Evolutionary conservation across 2,797 vertebrate genomes (phyloP), one percentile per base, ranked within the genome.

Genomic region (Pteronotus mesoamericanus): DNA sequence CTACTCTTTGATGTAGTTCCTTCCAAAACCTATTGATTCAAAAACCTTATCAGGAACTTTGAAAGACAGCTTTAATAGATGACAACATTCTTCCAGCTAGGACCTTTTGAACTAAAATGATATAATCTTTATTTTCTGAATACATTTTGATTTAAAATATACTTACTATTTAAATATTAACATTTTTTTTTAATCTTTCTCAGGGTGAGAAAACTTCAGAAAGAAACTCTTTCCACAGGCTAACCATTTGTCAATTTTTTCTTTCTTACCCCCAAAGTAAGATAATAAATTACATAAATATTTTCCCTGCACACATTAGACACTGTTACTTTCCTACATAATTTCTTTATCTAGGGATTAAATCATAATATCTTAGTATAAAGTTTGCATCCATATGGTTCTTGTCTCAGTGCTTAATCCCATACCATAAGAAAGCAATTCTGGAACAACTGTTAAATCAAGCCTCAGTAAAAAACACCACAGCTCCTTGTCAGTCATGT

Each of bases 51-150:
- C 69, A 72, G 78, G 94, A 85, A 80, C 19, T 94, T 80, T 26
- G 48, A 69, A 37, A 91, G 66, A 64, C 18, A 86, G 4, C 87
- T 53, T 57, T 89, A 74, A 86, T 95, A 95, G 91, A 89, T 83
- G n/a, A 87, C 55, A 93, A 93, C 6, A 59, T 55, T 86, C 42
- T 80, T 88, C 42, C 46, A 83, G 15, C 22, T 34, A 51, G 48
- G 29, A 74, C 69, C 34, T 91, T 97, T 94, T 91, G 42, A 94
- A 84, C 9, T 16, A 95, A 53, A 6, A 91, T 74, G 86, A 85
- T 95, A 24, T 68, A 86, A 94, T 66, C 22, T 86, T 83, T 74
- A 89, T 16, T 86, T 72, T 18, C 87, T 86, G 59, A 94, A 74
- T 18, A 93, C 1, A 91, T 55, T 78, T 94, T 89, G 24, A 95